Base-by-base conservation (phyloP, 23 tunicate genomes). In the Styela plicata region DNA sequence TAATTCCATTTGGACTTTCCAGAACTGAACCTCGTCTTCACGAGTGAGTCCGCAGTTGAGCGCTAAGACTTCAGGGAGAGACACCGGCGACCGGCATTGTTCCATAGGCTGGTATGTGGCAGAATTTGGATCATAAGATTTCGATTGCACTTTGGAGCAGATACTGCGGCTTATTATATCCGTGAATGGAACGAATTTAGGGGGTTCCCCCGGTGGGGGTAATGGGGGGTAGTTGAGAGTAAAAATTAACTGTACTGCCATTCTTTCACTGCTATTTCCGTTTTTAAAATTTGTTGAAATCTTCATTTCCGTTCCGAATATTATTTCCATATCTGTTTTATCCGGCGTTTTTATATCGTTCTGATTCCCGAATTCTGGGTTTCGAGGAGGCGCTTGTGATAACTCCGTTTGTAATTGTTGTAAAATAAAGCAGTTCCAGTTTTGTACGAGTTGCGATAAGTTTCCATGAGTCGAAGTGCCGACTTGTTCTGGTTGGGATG, bases 91-190 rank as follows among this genome's bases (percentile, higher is more conserved):
- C 31, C 83, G 86, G 28, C 83, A 79, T 71, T 96, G 99, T 18
- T 84, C 99, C 90, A 94, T 91, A 24, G 97, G 97, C 35, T 89
- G 95, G 31, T 89, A 94, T 24, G 90, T 89, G 27, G 85, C 85
- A 25, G 91, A 69, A 20, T 35, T 79, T 34, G 85, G 79, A 63
- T 90, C 94, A 91, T 95, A 94, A 18, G 91, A 83, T 64, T 94
- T 94, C 24, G 95, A 78, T 31, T 89, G 87, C 0, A 89, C 88
- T 83, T 85, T 86, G 0, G 89, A 69, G 52, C 92, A 92, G 33
- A 92, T 92, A 79, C 89, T 87, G 63, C 85, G 64, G 10, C 27
- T 34, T 17, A 92, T 67, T 3, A 92, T 74, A 2, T 76, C 64
- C 22, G 88, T 63, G 74, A 92, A 92, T 2, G 97, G 86, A 32